Percentiles rank a stretch among this genome's conserved stretches.
Evolutionary conservation across 2,797 vertebrate genomes (phyloP).

Genomic region (Gymnoscopelus braueri): DNA sequence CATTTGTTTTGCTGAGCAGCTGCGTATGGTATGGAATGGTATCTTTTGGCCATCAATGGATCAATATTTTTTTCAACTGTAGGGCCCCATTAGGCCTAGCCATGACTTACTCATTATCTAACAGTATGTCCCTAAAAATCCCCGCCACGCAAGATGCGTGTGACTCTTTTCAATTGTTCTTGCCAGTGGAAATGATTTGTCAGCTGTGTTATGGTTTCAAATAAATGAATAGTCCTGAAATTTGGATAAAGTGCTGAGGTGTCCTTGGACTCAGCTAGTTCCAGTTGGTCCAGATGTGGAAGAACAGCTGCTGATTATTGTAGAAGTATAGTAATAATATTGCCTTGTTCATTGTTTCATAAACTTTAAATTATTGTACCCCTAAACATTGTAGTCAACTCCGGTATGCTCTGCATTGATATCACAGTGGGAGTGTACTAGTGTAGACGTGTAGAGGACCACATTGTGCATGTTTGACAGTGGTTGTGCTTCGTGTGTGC

Average conservation of each 20-base stretch:
- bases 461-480: conserved; percentile 24
- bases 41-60: no score
- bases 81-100: no score
- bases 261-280: not conserved
- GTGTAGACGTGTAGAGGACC: not conserved
- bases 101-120: no score
- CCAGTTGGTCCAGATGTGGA: not conserved
- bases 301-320: not conserved
- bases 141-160: no score
- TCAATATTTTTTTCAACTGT: no score
- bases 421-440: no score
- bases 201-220: no score
- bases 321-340: not conserved
- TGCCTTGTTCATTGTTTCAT: not conserved
- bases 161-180: no score
- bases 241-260: not conserved
- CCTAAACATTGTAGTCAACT: conserved; percentile 21
- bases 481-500: conserved; percentile 14
- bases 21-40: conserved; percentile 10
- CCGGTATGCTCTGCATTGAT: conserved; percentile 25
- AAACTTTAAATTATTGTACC: conserved; percentile 16
- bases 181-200: no score
- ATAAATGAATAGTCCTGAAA: no score
- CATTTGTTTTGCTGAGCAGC: not conserved
- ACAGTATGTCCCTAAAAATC: no score